These are phyloP conservation scores for Notospermus geniculatus DNA, from an alignment of 1,140 invertebrate genomes.

Conservation along the genomic window DNA sequence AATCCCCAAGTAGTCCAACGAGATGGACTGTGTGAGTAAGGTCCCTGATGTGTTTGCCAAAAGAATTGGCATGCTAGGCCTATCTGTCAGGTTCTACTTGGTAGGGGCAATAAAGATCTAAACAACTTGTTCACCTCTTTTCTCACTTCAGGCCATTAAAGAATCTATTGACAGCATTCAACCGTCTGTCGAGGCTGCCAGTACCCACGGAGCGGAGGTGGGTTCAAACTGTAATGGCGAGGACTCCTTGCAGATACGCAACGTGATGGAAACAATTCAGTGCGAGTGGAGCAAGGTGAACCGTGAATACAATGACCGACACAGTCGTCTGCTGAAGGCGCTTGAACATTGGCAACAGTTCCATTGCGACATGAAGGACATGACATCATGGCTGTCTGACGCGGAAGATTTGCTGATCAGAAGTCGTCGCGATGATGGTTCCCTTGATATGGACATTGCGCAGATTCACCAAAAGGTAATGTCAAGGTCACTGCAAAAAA, in stretches of 20 bases:
- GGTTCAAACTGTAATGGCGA: conserved; percentile 45
- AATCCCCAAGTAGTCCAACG: no score
- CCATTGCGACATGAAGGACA: conserved; percentile 63
- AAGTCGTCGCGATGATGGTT: conserved; percentile 31
- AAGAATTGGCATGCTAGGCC: no score
- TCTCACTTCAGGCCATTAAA: conserved; percentile 63
- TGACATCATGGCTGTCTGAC: conserved; percentile 62
- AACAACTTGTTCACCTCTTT: conserved; percentile 2
- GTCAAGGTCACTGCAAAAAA: background rate
- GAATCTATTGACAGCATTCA: conserved; percentile 62
- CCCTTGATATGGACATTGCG: background rate
- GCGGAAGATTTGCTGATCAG: conserved; percentile 57
- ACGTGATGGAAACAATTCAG: conserved; percentile 58
- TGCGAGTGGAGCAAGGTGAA: conserved; percentile 68
- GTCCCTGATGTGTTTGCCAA: no score
- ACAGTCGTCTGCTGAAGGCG: conserved; percentile 64
- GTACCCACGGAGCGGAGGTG: conserved; percentile 58
- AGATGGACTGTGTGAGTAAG: no score
- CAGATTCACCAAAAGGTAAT: conserved; percentile 4
- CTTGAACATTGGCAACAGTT: conserved; percentile 65
- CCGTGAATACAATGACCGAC: conserved; percentile 60
- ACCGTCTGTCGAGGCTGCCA: conserved; percentile 62
- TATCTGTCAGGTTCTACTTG: no score
- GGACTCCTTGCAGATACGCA: conserved; percentile 38
- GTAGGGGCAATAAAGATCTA: no score